phyloP scores from a whole-genome alignment of 2,888 invertebrate species.

The Hirtodrosophila duncani region DNA sequence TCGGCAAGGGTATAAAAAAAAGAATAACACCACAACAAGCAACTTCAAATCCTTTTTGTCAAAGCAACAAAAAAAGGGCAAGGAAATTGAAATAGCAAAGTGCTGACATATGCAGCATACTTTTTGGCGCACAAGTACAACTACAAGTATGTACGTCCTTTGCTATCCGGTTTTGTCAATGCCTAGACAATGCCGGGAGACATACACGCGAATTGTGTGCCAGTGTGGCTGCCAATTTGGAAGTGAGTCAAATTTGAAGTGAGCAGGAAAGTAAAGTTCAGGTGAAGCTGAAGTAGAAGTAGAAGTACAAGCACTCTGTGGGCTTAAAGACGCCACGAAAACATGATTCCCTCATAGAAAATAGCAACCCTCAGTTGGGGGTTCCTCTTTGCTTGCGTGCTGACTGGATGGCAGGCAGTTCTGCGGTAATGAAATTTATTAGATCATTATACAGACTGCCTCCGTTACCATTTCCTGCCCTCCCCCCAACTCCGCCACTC shows the following conservation, averaged over 20 bases:
- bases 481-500: background rate
- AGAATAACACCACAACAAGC: slow-evolving; percentile 17
- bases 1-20: background rate
- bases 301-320: too few species aligned
- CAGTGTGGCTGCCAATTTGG: slow-evolving; percentile 39
- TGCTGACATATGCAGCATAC: slow-evolving; percentile 63
- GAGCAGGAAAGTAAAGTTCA: too few species aligned
- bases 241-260: slow-evolving; percentile 39
- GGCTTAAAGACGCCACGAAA: too few species aligned
- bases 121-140: slow-evolving; percentile 13
- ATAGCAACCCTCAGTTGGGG: too few species aligned
- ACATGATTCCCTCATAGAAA: too few species aligned
- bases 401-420: too few species aligned
- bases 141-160: too few species aligned
- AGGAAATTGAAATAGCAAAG: slow-evolving; percentile 33
- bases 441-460: slow-evolving; percentile 67
- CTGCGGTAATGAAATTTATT: slow-evolving; percentile 71
- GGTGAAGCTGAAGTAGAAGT: too few species aligned
- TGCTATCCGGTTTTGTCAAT: slow-evolving; percentile 33
- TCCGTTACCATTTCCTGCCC: background rate
- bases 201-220: too few species aligned
- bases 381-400: too few species aligned
- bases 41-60: slow-evolving; percentile 53
- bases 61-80: slow-evolving; percentile 13
- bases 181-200: too few species aligned